A percentile compares a stretch with the other conserved stretches of the same genome.
Conservation (phyloP, 2,888 invertebrate genomes). For the Drosophila rellima region DNA sequence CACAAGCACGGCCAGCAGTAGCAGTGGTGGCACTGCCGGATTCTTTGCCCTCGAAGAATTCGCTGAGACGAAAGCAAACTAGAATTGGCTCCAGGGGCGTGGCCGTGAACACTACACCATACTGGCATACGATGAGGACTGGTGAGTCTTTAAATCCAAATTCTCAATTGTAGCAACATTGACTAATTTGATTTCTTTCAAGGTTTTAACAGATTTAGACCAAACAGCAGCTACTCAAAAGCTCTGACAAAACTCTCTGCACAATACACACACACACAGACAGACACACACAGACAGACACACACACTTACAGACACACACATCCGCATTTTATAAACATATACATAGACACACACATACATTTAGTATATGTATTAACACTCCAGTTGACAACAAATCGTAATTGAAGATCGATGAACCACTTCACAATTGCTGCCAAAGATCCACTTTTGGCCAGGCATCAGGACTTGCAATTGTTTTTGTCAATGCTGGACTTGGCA, state of each 20-base stretch:
- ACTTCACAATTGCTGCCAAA: slow-evolving; percentile 32
- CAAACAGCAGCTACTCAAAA: slow-evolving; percentile 31
- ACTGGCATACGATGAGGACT: slow-evolving; percentile 70
- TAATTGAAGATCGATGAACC: slow-evolving; percentile 10
- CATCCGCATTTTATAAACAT: slow-evolving; percentile 39
- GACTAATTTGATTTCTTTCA: not conserved
- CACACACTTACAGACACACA: slow-evolving; percentile 23
- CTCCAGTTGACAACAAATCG: slow-evolving; percentile 65
- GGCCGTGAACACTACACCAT: slow-evolving; percentile 64
- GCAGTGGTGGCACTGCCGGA: slow-evolving; percentile 70
- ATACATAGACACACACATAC: slow-evolving; percentile 44
- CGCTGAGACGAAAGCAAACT: slow-evolving; percentile 78
- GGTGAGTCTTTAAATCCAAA: slow-evolving; percentile 43
- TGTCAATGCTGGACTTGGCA: slow-evolving; percentile 47
- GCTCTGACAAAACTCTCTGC: slow-evolving; percentile 37
- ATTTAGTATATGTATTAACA: slow-evolving; percentile 70
- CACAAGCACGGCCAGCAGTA: slow-evolving; percentile 71
- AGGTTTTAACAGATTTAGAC: slow-evolving; percentile 61
- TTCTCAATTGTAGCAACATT: slow-evolving; percentile 6
- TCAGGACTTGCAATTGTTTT: slow-evolving; percentile 37
- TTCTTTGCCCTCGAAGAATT: slow-evolving; percentile 84
- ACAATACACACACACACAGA: slow-evolving; percentile 24
- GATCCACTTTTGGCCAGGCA: slow-evolving; percentile 26
- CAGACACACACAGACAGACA: slow-evolving; percentile 15
- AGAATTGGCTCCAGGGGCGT: slow-evolving; percentile 72